These are phyloP conservation scores for Drosophila quadrilineata DNA, from an alignment of 1,140 invertebrate species.

Conservation along the genomic window DNA sequence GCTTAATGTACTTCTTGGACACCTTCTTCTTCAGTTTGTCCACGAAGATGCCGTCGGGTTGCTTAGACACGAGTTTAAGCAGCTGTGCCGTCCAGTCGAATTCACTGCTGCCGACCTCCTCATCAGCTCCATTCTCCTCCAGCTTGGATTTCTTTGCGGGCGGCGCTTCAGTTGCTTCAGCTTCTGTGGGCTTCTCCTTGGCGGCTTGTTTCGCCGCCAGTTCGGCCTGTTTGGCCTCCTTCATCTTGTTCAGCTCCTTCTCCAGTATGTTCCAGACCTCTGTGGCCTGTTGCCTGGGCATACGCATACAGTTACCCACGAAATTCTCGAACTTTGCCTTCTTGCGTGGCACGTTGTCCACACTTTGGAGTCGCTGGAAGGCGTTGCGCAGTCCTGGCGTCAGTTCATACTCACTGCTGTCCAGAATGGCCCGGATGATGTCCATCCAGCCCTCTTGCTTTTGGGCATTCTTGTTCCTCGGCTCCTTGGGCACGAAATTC, in stretches of 20 bases:
- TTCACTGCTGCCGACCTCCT: slow-evolving; percentile 34
- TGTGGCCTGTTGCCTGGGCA: slow-evolving; percentile 83
- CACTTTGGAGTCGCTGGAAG: slow-evolving; percentile 87
- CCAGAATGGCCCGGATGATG: slow-evolving; percentile 88
- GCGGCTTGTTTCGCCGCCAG: slow-evolving; percentile 46
- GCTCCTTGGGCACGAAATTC: slow-evolving; percentile 88
- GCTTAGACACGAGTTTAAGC: slow-evolving; percentile 50
- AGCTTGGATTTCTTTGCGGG: slow-evolving; percentile 62
- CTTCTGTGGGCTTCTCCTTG: slow-evolving; percentile 28
- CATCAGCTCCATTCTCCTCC: slow-evolving; percentile 34
- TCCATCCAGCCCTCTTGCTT: slow-evolving; percentile 95
- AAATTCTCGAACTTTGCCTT: slow-evolving; percentile 93
- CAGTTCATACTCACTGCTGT: slow-evolving; percentile 83
- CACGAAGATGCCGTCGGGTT: slow-evolving; percentile 59
- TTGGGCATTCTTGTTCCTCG: slow-evolving; percentile 91
- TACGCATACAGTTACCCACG: slow-evolving; percentile 84
- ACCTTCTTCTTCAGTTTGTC: slow-evolving; percentile 83
- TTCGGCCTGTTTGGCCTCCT: slow-evolving; percentile 68
- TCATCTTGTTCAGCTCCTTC: slow-evolving; percentile 84
- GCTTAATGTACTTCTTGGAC: slow-evolving; percentile 83
- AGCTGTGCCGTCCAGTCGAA: slow-evolving; percentile 56
- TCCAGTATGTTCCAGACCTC: slow-evolving; percentile 88
- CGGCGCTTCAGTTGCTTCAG: slow-evolving; percentile 26
- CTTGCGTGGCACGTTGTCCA: slow-evolving; percentile 95
- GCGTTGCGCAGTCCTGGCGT: slow-evolving; percentile 84